A percentile compares a stretch with the other conserved stretches of the same genome.
Evolutionary conservation across 2,113 vertebrate species (phyloP).

Genomic region (Saiga tatarica): DNA sequence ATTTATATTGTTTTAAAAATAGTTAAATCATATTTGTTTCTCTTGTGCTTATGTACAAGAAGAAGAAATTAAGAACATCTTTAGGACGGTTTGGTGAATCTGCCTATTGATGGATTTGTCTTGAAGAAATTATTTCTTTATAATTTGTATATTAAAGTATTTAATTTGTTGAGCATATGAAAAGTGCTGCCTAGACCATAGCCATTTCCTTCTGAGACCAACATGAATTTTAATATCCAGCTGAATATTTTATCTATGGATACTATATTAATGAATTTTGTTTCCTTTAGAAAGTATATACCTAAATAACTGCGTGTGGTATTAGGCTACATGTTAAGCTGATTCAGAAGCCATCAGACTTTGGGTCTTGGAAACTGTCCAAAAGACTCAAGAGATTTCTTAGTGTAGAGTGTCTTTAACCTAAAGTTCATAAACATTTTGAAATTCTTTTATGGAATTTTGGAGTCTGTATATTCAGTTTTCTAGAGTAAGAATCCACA

Average conservation of each 20-base stretch:
- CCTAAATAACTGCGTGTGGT: background rate
- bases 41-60: background rate
- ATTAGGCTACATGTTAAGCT: background rate
- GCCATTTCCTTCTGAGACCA: background rate
- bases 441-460: background rate
- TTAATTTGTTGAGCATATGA: background rate
- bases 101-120: background rate
- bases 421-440: background rate
- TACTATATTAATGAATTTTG: background rate
- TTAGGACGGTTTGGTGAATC: background rate
- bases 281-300: constrained; percentile 17
- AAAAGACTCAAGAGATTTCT: background rate
- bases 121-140: background rate
- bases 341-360: background rate
- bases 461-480: background rate
- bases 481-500: background rate
- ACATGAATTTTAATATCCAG: background rate
- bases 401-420: background rate
- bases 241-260: background rate
- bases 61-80: background rate
- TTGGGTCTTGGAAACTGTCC: background rate
- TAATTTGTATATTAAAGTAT: background rate
- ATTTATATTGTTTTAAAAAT: background rate
- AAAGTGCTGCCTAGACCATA: background rate
- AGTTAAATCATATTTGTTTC: background rate